Base-by-base conservation (phyloP, 1,140 invertebrate species). In the Lucilia sericata region DNA sequence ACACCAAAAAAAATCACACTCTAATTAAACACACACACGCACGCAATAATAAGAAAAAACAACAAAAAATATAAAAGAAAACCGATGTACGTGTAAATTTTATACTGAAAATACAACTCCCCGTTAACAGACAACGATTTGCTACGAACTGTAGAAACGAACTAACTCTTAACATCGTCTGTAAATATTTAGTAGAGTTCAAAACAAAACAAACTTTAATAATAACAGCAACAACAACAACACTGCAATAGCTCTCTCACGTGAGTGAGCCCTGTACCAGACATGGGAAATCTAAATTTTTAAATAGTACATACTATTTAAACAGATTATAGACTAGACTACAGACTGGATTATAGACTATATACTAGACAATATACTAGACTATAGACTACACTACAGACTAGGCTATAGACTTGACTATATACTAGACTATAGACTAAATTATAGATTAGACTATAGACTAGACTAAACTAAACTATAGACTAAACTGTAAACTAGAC, bases 51-150 rank as follows among this genome's bases (percentile, higher is more conserved):
- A 19, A 80, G 76, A 51, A 30, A 51, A 80, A 49, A 51, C 13
- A 47, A 34, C 25, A 36, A 14, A 47, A 47, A 47, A 78, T n/a
- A 19, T 9, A 47, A 78, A 13, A 78, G 0, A 78, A 14, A 60
- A 12, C 10, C 42, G 42, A 42, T 42, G 14, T 7, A 60, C 55
- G 51, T n/a, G 55, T n/a, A 70, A 7, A 70, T 30, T 30, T 30
- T 30, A 30, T 30, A 21, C 19, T 19, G 25, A 30, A 30, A 30
- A 47, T 21, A 21, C 14, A 78, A 80, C 76, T 49, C 42, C 76
- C 76, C 76, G 76, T 70, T 70, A 80, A 80, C 76, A 30, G 47
- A 47, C 76, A 80, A 80, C 76, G 21, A 80, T 17, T 80, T 80
- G 17, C n/a, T 49, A 80, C 76, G 76, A 80, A 80, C 19, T 80